Evolutionary conservation across 1,140 invertebrate species (phyloP).

Genomic region (Neomicropteryx cornuta): DNA sequence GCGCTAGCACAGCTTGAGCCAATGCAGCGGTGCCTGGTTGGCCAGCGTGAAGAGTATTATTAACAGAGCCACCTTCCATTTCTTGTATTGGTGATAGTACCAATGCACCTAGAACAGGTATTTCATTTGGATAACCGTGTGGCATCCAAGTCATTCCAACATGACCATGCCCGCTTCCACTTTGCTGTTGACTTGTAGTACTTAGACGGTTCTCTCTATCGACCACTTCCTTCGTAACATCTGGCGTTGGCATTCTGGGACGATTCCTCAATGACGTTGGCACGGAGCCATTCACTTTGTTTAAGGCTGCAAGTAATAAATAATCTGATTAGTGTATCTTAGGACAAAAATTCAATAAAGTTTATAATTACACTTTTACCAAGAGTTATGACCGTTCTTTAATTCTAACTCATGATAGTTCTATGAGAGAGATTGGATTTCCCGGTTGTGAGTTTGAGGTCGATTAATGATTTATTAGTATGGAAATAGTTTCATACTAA

Average conservation of each 20-base stretch:
- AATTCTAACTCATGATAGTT: too few species aligned
- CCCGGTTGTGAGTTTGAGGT: too few species aligned
- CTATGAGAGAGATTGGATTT: too few species aligned
- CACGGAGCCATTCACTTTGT: conserved; percentile 54
- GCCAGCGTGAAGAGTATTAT: conserved; percentile 55
- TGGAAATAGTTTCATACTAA: too few species aligned
- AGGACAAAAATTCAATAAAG: conserved; percentile 2
- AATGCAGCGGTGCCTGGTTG: conserved; percentile 56
- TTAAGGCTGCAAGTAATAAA: conserved; percentile 35
- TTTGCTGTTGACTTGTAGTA: conserved; percentile 32
- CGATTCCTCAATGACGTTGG: conserved; percentile 58
- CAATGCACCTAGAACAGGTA: conserved; percentile 61
- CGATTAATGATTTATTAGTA: too few species aligned
- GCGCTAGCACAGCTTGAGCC: conserved; percentile 57
- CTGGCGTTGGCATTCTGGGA: conserved; percentile 75
- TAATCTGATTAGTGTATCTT: background rate
- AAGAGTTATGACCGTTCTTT: too few species aligned
- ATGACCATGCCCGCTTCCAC: conserved; percentile 36
- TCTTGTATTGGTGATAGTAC: conserved; percentile 70
- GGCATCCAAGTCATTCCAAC: conserved; percentile 54
- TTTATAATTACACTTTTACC: too few species aligned
- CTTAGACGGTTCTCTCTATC: conserved; percentile 55
- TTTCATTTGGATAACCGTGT: conserved; percentile 46
- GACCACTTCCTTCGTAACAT: conserved; percentile 65
- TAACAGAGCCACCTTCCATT: conserved; percentile 54